Conservation (phyloP, 2,797 vertebrate species). For the Epinephelus coioides region DNA sequence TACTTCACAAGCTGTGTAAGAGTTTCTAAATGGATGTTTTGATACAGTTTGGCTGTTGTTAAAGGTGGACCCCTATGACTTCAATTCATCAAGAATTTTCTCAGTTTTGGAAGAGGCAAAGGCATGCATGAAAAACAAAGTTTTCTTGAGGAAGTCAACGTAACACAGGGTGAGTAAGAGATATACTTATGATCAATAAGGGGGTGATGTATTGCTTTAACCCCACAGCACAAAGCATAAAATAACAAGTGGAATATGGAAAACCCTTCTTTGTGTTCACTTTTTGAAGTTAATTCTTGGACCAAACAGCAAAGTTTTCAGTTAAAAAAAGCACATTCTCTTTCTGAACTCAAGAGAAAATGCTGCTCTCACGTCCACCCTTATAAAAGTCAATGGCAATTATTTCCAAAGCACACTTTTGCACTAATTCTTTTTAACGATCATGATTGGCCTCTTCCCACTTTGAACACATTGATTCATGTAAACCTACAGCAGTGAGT, state of each 20-base stretch:
- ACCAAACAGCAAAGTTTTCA: conserved; percentile 25
- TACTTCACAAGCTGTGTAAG: no score
- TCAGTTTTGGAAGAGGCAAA: no score
- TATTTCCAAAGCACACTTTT: conserved; percentile 61
- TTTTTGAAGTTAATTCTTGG: conserved; percentile 27
- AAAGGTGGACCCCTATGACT: no score
- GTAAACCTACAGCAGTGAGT: conserved; percentile 59
- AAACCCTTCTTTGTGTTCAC: conserved; percentile 14
- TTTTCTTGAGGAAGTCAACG: no score
- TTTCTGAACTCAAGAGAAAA: conserved; percentile 34
- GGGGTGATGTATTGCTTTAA: not conserved
- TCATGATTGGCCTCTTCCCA: conserved; percentile 55
- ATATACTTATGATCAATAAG: no score
- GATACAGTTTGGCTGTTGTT: no score
- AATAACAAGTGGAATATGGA: not conserved
- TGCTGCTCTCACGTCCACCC: conserved; percentile 17
- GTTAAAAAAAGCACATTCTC: conserved; percentile 22
- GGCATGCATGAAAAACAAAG: no score
- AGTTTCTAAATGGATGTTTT: no score
- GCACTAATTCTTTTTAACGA: conserved; percentile 62
- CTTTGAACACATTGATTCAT: conserved; percentile 56
- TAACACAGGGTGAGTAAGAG: no score
- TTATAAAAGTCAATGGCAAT: conserved; percentile 62
- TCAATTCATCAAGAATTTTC: no score
- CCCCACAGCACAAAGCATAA: not conserved